Evolutionary conservation across 2,888 invertebrate species (phyloP).

Genomic region (Strigamia maritima): DNA sequence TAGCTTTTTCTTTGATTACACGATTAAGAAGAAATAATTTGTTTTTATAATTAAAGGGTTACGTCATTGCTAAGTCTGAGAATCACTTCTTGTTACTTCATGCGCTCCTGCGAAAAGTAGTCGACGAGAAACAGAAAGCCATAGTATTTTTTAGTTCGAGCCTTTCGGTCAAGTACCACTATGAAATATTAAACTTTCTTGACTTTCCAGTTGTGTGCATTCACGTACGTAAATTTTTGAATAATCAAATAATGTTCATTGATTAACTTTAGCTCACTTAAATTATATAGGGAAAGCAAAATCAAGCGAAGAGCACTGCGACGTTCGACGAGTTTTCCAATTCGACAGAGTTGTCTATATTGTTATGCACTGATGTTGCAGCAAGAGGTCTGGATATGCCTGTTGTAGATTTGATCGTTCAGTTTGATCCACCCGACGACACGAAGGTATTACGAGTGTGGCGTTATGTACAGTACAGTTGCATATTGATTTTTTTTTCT

Average conservation of each 20-base stretch:
- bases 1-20: too few species aligned
- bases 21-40: too few species aligned
- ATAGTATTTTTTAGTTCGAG: slow-evolving; percentile 96
- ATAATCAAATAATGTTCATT: too few species aligned
- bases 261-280: too few species aligned
- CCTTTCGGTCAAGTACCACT: slow-evolving; percentile 93
- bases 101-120: slow-evolving; percentile 94
- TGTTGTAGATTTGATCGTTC: slow-evolving; percentile 98
- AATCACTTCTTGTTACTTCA: slow-evolving; percentile 92
- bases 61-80: slow-evolving; percentile 92
- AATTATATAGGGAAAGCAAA: slow-evolving; percentile 93
- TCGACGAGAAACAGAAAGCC: slow-evolving; percentile 85
- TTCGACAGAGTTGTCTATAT: slow-evolving; percentile 92
- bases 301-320: slow-evolving; percentile 88
- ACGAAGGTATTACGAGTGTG: too few species aligned
- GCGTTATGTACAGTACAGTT: too few species aligned
- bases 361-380: slow-evolving; percentile 97
- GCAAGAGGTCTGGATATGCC: slow-evolving; percentile 95
- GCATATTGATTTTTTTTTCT: too few species aligned
- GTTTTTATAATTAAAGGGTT: slow-evolving; percentile 58
- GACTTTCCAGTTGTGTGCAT: slow-evolving; percentile 93
- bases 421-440: slow-evolving; percentile 99
- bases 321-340: slow-evolving; percentile 78
- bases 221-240: slow-evolving; percentile 65
- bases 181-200: slow-evolving; percentile 94